Base-by-base conservation (phyloP, 2,797 vertebrate genomes). In the Falco rusticolus region DNA sequence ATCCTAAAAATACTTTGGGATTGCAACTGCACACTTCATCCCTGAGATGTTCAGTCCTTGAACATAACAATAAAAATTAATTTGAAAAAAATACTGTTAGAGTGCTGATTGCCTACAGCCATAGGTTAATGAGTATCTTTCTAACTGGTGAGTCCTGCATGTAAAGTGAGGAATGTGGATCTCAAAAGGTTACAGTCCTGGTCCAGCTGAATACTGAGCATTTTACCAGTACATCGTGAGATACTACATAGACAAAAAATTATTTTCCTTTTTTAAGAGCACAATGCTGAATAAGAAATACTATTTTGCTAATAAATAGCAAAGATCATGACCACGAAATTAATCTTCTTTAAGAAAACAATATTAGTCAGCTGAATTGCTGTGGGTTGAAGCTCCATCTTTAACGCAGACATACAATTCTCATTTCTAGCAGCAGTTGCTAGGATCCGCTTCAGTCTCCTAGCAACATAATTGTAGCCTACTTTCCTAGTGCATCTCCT, bases 381-480 rank as follows among this genome's bases (percentile, higher is more conserved):
- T 86, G 65, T 50, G 71, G 29, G 16, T 59, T 91, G 68, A 84
- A 94, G 54, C 45, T 92, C 77, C 63, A 54, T 84, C 81, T 81
- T 78, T 87, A 87, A 72, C 57, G 78, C 47, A 79, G 74, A 59
- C 91, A 81, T 61, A 82, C 18, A 84, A 78, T 88, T 95, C 96
- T 95, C 91, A 96, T 94, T 95, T 95, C 77, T 83, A 94, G 78
- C 76, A 94, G 91, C 90, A 90, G 95, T 97, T 98, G 96, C 97
- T 97, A 97, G 95, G 97, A 92, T 97, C 69, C 74, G 81, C 76
- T 96, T 92, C 91, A 89, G 97, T 98, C 95, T 95, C 97, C 97
- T 98, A 98, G 97, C 97, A 98, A 98, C 97, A 80, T 79, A 94
- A 96, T 96, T 96, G 72, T 97, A 98, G 97, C 97, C 97, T 97